Conservation (phyloP, 2,113 vertebrate species). For the Bucco capensis region DNA sequence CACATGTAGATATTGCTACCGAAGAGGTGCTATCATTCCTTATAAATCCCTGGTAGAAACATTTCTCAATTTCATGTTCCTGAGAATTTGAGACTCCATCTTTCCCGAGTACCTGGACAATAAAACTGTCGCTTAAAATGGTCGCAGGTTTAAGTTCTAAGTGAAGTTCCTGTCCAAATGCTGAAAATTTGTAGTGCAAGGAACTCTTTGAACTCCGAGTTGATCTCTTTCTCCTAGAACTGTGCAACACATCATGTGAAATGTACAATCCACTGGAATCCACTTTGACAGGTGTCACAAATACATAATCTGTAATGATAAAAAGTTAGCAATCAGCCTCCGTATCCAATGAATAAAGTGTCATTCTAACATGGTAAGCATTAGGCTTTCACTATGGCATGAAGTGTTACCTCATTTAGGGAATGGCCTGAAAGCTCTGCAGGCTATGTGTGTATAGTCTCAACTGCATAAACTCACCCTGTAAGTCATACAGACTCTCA, state of each 20-base stretch:
- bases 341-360: background rate
- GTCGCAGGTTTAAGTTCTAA: constrained; percentile 86
- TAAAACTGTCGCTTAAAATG: constrained; percentile 85
- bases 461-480: background rate
- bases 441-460: background rate
- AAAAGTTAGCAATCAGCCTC: background rate
- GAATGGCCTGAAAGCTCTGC: background rate
- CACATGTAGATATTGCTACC: constrained; percentile 90
- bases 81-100: constrained; percentile 75
- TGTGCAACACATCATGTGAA: constrained; percentile 84
- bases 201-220: constrained; percentile 65
- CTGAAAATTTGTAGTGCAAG: constrained; percentile 90
- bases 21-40: constrained; percentile 86
- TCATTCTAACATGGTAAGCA: background rate
- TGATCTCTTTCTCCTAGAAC: constrained; percentile 81
- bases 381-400: background rate
- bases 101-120: constrained; percentile 83
- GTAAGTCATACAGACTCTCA: background rate
- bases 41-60: constrained; percentile 96
- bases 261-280: constrained; percentile 83
- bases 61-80: constrained; percentile 73
- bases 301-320: constrained; percentile 85
- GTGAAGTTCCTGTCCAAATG: constrained; percentile 90
- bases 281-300: constrained; percentile 91
- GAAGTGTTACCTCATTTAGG: background rate